Conservation (phyloP, 2,888 invertebrate species). For the Calameuta filiformis region DNA sequence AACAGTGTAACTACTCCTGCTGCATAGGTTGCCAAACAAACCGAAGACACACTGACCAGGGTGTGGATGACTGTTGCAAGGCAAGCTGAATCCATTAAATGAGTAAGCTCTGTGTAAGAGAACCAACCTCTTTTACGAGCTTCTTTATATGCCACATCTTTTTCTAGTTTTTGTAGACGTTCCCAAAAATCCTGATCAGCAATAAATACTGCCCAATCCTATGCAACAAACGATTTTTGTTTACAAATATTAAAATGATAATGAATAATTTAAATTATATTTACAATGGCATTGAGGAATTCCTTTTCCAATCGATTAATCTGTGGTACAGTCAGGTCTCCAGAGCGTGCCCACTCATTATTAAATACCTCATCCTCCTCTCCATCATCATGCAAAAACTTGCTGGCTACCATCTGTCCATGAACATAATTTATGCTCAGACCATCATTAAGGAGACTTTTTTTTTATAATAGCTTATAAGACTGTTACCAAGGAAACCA, state of each 20-base stretch:
- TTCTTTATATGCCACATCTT: conserved; percentile 78
- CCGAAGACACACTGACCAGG: conserved; percentile 69
- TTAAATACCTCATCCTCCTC: conserved; percentile 92
- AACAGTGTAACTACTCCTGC: conserved; percentile 72
- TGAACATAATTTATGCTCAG: background rate
- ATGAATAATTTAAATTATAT: conserved; percentile 51
- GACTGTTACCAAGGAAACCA: conserved; percentile 83
- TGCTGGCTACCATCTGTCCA: conserved; percentile 92
- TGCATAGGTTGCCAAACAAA: conserved; percentile 73
- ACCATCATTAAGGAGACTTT: background rate
- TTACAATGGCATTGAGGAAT: conserved; percentile 90
- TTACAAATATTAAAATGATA: conserved; percentile 13
- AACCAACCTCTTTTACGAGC: conserved; percentile 81
- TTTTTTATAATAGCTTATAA: background rate
- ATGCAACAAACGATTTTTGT: conserved; percentile 42
- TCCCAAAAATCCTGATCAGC: conserved; percentile 80
- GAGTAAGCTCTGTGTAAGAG: conserved; percentile 82
- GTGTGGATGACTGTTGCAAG: conserved; percentile 68
- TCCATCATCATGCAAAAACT: conserved; percentile 93
- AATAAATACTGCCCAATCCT: conserved; percentile 91
- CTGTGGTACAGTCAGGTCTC: conserved; percentile 77
- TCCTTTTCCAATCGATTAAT: conserved; percentile 87
- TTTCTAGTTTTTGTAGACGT: conserved; percentile 77
- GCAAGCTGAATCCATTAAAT: conserved; percentile 68
- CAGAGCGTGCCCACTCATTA: conserved; percentile 92